Evolutionary conservation across 1,140 invertebrate genomes (phyloP), one percentile per base, ranked within the genome.

Genomic region (Leptopilina boulardi): DNA sequence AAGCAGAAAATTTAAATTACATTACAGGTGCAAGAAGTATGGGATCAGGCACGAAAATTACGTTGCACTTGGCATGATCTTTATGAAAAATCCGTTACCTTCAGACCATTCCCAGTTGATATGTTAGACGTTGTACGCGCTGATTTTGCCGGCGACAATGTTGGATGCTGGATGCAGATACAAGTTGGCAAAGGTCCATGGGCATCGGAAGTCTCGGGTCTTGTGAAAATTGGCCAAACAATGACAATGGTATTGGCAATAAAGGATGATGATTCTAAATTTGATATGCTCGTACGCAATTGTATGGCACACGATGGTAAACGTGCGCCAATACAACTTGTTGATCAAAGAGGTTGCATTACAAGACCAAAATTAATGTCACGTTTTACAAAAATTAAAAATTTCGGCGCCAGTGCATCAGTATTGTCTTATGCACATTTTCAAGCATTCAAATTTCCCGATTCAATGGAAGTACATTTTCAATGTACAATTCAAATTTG

Each of bases 241-340:
- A 98, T 99, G 97, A 99, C 97, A 5, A 98, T 98, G 97, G 97
- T 98, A 1, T 89, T 98, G 30, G 97, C 97, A 9, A 98, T 99
- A 80, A 98, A 99, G 89, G 97, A 98, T 80, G 97, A 98, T 82
- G 97, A 98, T 82, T 96, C 96, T 59, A 98, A 98, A 88, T 98
- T 98, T 87, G 97, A 98, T 89, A 98, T 98, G 97, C 91, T 98
- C 51, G 97, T 98, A 1, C 92, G 97, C 41, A 98, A 98, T 85
- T 98, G 97, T 87, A 96, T 98, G 89, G 97, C 97, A 13, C 97
- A 98, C 87, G 97, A 98, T 84, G 97, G 97, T 74, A 97, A 98
- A 89, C 93, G 97, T 59, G 96, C 97, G 0, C 97, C 97, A n/a
- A 98, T 98, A 84, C 97, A 98, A 90, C 89, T 98, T 80, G 97